phyloP scores from a whole-genome alignment of 2,888 invertebrate species.

The Tenthredo distinguenda region DNA sequence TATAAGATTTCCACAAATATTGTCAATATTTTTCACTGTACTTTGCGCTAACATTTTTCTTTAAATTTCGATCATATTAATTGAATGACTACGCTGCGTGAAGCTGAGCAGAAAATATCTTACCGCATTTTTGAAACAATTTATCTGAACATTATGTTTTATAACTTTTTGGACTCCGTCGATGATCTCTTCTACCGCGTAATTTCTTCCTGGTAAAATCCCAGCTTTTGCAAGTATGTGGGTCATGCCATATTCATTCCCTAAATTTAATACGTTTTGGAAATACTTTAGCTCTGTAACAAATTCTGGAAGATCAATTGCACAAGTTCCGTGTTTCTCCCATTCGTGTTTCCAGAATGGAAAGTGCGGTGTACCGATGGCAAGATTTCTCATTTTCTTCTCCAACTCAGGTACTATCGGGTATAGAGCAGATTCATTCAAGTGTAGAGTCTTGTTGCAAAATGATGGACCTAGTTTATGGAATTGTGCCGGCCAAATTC shows the following conservation, averaged over 20 bases:
- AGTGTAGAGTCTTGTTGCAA: constrained; percentile 86
- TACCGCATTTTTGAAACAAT: constrained; percentile 82
- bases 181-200: constrained; percentile 75
- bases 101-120: constrained; percentile 55
- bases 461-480: constrained; percentile 85
- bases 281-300: constrained; percentile 86
- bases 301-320: constrained; percentile 80
- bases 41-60: no score
- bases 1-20: background rate
- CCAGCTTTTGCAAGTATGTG: constrained; percentile 55
- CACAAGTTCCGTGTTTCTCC: constrained; percentile 91
- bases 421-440: constrained; percentile 82
- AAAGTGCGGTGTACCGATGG: constrained; percentile 80
- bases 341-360: constrained; percentile 90
- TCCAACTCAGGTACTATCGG: constrained; percentile 81
- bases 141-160: constrained; percentile 82
- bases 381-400: constrained; percentile 87
- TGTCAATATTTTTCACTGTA: no score
- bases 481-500: constrained; percentile 89
- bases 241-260: constrained; percentile 78
- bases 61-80: background rate
- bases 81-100: background rate
- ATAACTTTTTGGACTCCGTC: constrained; percentile 80
- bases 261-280: constrained; percentile 82
- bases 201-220: constrained; percentile 80